Conservation (phyloP, 1,140 invertebrate species). For the Neodiprion lecontei region DNA sequence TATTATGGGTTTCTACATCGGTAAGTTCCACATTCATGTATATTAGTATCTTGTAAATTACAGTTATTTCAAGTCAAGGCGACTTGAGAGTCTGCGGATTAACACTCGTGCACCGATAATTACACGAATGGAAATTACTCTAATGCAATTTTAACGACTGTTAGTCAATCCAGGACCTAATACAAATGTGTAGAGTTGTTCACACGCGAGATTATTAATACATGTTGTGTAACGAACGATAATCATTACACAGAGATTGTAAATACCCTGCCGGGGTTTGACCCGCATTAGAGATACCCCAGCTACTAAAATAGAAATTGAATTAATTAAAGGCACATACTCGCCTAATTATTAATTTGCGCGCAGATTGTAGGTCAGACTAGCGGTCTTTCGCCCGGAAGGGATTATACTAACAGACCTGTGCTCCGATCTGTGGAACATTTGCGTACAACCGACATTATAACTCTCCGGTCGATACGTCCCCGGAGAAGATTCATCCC, state of each 20-base stretch:
- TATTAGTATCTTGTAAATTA: no score
- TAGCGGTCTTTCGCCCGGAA: not conserved
- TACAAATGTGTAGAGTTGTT: not conserved
- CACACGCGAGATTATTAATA: not conserved
- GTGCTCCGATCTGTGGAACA: not conserved
- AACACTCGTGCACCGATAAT: no score
- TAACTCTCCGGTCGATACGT: not conserved
- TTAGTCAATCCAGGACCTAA: no score
- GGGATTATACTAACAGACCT: not conserved
- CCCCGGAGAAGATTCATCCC: not conserved
- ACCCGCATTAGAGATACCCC: constrained; percentile 5
- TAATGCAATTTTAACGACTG: no score
- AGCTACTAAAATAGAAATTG: not conserved
- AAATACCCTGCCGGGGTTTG: not conserved
- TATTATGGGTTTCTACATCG: no score
- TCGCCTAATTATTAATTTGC: constrained; percentile 12
- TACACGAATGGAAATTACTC: no score
- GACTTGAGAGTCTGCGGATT: no score
- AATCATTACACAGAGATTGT: not conserved
- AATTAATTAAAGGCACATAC: constrained; percentile 2
- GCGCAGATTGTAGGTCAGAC: constrained; percentile 5
- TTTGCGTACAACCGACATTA: not conserved
- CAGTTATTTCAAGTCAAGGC: no score
- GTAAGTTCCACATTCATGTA: no score
- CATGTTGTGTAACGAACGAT: not conserved